A percentile compares a stretch with the other conserved stretches of the same genome.
These are phyloP conservation scores for Pyrocoelia pectoralis DNA, from an alignment of 2,888 invertebrate genomes.

Conservation along the genomic window DNA sequence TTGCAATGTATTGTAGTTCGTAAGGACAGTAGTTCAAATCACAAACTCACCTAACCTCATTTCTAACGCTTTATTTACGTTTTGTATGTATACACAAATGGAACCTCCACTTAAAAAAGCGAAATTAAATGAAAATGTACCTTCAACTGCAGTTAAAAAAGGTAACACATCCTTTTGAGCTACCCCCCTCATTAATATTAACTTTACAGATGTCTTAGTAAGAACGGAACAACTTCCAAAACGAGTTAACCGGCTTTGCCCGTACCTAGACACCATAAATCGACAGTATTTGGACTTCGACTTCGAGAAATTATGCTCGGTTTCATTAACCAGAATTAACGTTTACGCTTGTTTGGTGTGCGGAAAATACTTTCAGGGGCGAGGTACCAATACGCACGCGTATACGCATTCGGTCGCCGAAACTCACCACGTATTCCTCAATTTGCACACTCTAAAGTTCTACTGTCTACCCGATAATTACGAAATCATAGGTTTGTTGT, in stretches of 20 bases:
- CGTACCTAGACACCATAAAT: constrained; percentile 98
- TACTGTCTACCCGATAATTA: constrained; percentile 99
- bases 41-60: no score
- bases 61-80: no score
- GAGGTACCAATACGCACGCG: constrained; percentile 98
- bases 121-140: no score
- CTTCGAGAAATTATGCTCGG: constrained; percentile 98
- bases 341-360: constrained; percentile 99
- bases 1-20: no score
- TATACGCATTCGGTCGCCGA: constrained; percentile 99
- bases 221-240: background rate
- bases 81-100: no score
- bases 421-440: constrained; percentile 97
- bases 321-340: constrained; percentile 97
- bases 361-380: constrained; percentile 97
- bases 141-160: background rate
- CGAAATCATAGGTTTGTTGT: constrained; percentile 88
- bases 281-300: constrained; percentile 97
- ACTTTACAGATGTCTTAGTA: background rate
- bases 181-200: background rate
- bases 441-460: constrained; percentile 95
- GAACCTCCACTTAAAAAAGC: no score
- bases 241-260: constrained; percentile 69
- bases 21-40: no score
- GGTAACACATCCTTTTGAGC: background rate